Evolutionary conservation across 1,140 invertebrate species (phyloP).

Genomic region (Hylyphantes graminicola): DNA sequence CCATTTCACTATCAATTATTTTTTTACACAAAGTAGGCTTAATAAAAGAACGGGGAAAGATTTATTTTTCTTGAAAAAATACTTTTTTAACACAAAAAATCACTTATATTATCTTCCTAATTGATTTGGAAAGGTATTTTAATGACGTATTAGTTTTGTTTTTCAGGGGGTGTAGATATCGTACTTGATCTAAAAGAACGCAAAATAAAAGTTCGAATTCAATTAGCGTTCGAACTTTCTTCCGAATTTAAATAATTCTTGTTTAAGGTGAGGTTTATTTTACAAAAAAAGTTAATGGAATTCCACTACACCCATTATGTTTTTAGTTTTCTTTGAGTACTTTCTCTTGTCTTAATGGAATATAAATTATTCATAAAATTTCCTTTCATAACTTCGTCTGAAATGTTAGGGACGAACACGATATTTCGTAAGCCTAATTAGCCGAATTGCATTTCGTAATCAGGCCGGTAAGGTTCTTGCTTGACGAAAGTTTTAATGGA

Average conservation of each 20-base stretch:
- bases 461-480: background rate
- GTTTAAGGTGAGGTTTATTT: too few relatives aligned
- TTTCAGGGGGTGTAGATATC: background rate
- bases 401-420: too few relatives aligned
- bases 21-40: too few relatives aligned
- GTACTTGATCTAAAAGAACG: background rate
- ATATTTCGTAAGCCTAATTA: background rate
- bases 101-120: slow-evolving; percentile 33
- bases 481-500: background rate
- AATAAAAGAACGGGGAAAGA: too few relatives aligned
- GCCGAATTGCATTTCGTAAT: slow-evolving; percentile 20
- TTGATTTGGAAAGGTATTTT: slow-evolving; percentile 43
- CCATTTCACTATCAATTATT: too few relatives aligned
- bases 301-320: slow-evolving; percentile 32
- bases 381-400: too few relatives aligned
- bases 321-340: background rate
- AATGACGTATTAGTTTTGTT: slow-evolving; percentile 41
- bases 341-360: too few relatives aligned
- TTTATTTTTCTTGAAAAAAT: too few relatives aligned
- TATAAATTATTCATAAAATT: too few relatives aligned
- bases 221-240: slow-evolving; percentile 21
- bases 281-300: slow-evolving; percentile 9
- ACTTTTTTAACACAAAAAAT: background rate
- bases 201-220: slow-evolving; percentile 3
- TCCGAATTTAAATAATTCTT: slow-evolving; percentile 6